These are phyloP conservation scores for Phengaris alcon DNA, from an alignment of 2,888 invertebrate genomes.

Conservation along the genomic window DNA sequence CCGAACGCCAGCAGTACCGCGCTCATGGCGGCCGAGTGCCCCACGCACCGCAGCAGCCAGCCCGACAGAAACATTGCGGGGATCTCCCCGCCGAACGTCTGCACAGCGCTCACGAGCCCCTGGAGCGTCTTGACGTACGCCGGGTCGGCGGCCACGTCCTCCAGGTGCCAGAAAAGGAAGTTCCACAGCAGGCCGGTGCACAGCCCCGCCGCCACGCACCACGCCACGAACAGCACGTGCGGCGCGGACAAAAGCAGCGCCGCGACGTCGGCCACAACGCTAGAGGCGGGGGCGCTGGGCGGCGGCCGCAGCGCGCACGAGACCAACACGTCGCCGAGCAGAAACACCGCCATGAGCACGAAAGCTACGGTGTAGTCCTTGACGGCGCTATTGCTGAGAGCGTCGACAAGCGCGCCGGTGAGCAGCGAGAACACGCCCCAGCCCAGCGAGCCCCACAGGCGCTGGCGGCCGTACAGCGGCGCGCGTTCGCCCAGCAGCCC, in stretches of 20 bases:
- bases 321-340: slow-evolving; percentile 83
- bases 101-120: slow-evolving; percentile 86
- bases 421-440: slow-evolving; percentile 89
- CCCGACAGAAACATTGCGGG: slow-evolving; percentile 93
- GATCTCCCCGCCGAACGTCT: slow-evolving; percentile 91
- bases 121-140: slow-evolving; percentile 85
- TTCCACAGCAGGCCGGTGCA: slow-evolving; percentile 93
- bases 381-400: slow-evolving; percentile 81
- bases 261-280: slow-evolving; percentile 83
- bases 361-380: slow-evolving; percentile 91
- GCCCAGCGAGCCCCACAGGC: slow-evolving; percentile 93
- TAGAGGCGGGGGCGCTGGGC: neutral
- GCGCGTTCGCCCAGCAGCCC: slow-evolving; percentile 86
- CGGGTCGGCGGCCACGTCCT: slow-evolving; percentile 81
- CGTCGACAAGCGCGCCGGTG: slow-evolving; percentile 88
- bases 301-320: slow-evolving; percentile 78
- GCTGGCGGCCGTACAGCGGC: slow-evolving; percentile 90
- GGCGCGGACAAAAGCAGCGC: slow-evolving; percentile 82
- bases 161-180: slow-evolving; percentile 91
- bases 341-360: slow-evolving; percentile 83
- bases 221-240: slow-evolving; percentile 86
- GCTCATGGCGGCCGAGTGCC: slow-evolving; percentile 90
- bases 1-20: slow-evolving; percentile 89
- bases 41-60: slow-evolving; percentile 82
- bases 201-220: slow-evolving; percentile 90